phyloP scores from a whole-genome alignment of 2,797 vertebrate species.

The Spondyliosoma cantharus region DNA sequence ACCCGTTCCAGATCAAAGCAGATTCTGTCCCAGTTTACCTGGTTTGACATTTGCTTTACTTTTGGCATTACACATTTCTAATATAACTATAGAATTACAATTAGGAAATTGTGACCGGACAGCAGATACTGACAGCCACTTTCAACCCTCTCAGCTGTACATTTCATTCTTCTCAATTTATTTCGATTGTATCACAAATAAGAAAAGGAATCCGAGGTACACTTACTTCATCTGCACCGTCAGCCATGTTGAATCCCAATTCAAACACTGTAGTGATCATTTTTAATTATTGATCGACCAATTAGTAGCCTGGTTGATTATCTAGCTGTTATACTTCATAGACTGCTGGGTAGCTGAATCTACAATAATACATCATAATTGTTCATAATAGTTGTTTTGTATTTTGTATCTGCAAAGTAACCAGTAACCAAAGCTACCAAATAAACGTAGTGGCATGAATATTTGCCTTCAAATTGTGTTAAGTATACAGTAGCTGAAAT shows the following conservation, averaged over 20 bases:
- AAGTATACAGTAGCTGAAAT: too few species aligned
- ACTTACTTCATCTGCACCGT: neutral
- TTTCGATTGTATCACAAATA: neutral
- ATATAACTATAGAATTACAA: neutral
- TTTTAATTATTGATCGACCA: neutral
- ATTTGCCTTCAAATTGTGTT: too few species aligned
- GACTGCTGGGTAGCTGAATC: too few species aligned
- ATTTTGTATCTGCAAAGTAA: too few species aligned
- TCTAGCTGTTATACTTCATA: too few species aligned
- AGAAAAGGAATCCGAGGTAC: neutral
- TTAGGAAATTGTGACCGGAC: too few species aligned
- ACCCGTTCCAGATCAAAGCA: neutral
- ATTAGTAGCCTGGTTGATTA: too few species aligned
- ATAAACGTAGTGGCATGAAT: too few species aligned
- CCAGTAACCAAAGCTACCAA: too few species aligned
- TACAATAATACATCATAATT: too few species aligned
- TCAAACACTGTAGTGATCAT: neutral
- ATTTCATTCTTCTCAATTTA: neutral
- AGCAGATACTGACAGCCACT: neutral
- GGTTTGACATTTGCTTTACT: neutral
- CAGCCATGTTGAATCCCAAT: neutral
- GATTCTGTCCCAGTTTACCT: neutral
- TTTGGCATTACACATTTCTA: neutral
- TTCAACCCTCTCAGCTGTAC: neutral
- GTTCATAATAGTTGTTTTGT: too few species aligned